These are phyloP conservation scores for Acanthurus tractus DNA, from an alignment of 2,797 vertebrate genomes.

Conservation along the genomic window DNA sequence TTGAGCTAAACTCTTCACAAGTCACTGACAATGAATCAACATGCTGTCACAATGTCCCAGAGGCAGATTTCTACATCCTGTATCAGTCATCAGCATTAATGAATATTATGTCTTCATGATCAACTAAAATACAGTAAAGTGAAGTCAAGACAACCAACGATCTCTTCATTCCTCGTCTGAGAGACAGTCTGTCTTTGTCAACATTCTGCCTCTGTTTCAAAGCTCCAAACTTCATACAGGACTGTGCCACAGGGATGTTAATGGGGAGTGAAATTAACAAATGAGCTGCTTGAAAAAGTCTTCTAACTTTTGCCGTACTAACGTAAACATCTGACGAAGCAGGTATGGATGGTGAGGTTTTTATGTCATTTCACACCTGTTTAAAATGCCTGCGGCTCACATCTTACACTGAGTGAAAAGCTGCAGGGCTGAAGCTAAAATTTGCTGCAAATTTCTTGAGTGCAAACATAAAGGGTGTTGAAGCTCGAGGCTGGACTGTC, in stretches of 20 bases:
- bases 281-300: not conserved
- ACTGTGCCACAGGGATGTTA: not conserved
- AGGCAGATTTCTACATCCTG: not conserved
- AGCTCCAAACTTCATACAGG: not conserved
- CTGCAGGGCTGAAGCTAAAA: slow-evolving; percentile 12
- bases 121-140: not conserved
- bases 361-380: slow-evolving; percentile 24
- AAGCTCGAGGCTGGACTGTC: slow-evolving; percentile 17
- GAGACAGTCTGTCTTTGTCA: not conserved
- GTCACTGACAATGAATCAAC: not conserved
- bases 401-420: slow-evolving; percentile 1
- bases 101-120: not conserved
- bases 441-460: slow-evolving; percentile 7
- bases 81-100: not conserved
- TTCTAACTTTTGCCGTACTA: not conserved
- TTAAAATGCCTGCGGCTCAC: slow-evolving; percentile 28
- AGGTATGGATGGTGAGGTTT: slow-evolving; percentile 9
- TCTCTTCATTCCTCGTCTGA: not conserved
- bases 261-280: not conserved
- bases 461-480: slow-evolving; percentile 19
- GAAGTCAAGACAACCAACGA: not conserved
- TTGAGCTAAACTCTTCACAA: not conserved
- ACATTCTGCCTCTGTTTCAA: not conserved
- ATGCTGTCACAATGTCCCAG: not conserved
- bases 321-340: slow-evolving; percentile 25